Percentiles rank a stretch among this genome's conserved stretches.
phyloP scores from a whole-genome alignment of 1,140 invertebrate genomes.

The Drosophila virilis region DNA sequence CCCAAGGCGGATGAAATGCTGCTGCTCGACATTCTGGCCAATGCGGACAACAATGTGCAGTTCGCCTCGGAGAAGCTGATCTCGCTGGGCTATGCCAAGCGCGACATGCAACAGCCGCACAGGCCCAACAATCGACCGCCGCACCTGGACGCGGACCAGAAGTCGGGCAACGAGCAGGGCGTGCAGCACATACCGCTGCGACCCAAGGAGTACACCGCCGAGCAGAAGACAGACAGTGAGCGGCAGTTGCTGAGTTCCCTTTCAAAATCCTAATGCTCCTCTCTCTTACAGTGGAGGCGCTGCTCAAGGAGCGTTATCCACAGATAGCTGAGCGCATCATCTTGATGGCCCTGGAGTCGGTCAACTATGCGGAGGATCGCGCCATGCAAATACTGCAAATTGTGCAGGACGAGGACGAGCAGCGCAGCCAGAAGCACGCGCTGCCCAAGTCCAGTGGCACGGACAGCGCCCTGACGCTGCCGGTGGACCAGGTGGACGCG shows the following conservation, averaged over 20 bases:
- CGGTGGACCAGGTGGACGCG: slow-evolving; percentile 54
- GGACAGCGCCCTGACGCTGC: slow-evolving; percentile 22
- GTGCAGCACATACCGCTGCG: slow-evolving; percentile 85
- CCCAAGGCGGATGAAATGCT: slow-evolving; percentile 96
- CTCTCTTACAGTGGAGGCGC: slow-evolving; percentile 88
- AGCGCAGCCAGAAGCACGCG: slow-evolving; percentile 49
- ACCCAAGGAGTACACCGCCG: slow-evolving; percentile 88
- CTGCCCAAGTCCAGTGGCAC: slow-evolving; percentile 17
- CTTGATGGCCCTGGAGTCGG: slow-evolving; percentile 93
- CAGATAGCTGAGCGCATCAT: slow-evolving; percentile 92
- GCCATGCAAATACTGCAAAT: slow-evolving; percentile 91
- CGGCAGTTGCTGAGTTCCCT: not conserved
- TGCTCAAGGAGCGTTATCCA: slow-evolving; percentile 90
- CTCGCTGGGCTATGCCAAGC: slow-evolving; percentile 92
- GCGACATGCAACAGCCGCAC: slow-evolving; percentile 86
- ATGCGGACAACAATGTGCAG: slow-evolving; percentile 94
- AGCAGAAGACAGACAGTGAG: slow-evolving; percentile 91
- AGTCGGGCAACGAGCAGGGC: slow-evolving; percentile 23
- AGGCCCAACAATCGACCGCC: slow-evolving; percentile 69
- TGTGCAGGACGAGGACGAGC: slow-evolving; percentile 87
- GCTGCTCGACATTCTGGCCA: slow-evolving; percentile 92
- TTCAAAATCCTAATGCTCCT: not conserved
- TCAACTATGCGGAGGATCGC: slow-evolving; percentile 91
- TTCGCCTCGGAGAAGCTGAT: slow-evolving; percentile 92
- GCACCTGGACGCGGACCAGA: slow-evolving; percentile 63